Base-by-base conservation (phyloP, 2,797 vertebrate species). In the Arnoldichthys spilopterus region DNA sequence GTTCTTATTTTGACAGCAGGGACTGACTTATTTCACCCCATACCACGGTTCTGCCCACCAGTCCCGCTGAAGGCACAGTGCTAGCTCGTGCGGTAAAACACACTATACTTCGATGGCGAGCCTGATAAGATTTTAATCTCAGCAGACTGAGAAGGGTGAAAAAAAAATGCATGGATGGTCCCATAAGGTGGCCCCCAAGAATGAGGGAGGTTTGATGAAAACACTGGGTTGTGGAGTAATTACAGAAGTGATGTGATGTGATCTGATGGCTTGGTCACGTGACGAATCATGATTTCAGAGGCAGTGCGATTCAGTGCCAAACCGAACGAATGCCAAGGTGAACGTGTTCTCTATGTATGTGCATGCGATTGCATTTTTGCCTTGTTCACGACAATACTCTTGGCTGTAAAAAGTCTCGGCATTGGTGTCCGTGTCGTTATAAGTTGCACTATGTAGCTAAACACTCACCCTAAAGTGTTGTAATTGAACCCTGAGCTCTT, bases 361-460 rank as follows among this genome's bases (percentile, higher is more conserved):
- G n/a, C 1, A n/a, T 43, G 16, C 13, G 61, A 37, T 4, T 2
- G 18, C 20, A 40, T 12, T n/a, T 37, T 22, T 53, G 30, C 7
- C n/a, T 37, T 56, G 5, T 54, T 43, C 20, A 32, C 20, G n/a
- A 32, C 3, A 6, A 22, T 67, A 13, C 18, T 2, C 9, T n/a
- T 28, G 12, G 20, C 20, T 64, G 62, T 64, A 40, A n/a, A 63
- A 40, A 40, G 34, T 22, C 47, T 74, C 22, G 59, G 30, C 43
- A 59, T 72, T 53, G 53, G 53, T 63, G 13, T 75, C 74, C 58
- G 72, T 70, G 68, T 75, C n/a, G n/a, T 28, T 79, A 49, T 70
- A 61, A 32, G 67, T 34, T 34, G 30, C 24, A 26, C 56, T 56
- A 6, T 53, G 22, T 24, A 30, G 61, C 34, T 67, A 66, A 72